These are phyloP conservation scores for Todiramphus saurophagus DNA, from an alignment of 2,113 vertebrate genomes.

Conservation along the genomic window DNA sequence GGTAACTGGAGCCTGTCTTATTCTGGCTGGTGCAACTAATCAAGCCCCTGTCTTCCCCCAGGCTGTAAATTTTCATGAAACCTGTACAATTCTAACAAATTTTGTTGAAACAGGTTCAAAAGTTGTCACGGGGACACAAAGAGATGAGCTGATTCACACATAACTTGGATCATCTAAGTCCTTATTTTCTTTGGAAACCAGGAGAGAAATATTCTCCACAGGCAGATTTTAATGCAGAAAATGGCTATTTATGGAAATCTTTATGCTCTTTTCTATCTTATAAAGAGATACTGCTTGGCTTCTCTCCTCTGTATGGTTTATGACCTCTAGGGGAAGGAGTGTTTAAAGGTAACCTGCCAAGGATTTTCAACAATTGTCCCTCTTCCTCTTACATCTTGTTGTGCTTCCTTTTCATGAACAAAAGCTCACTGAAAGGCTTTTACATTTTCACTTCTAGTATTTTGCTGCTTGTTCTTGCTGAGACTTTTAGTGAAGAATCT, in stretches of 20 bases:
- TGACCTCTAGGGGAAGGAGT: not conserved
- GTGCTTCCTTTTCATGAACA: not conserved
- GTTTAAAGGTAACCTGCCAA: not conserved
- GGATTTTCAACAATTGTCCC: not conserved
- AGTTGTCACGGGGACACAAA: not conserved
- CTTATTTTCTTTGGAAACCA: conserved; percentile 29
- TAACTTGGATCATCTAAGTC: not conserved
- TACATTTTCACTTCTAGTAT: not conserved
- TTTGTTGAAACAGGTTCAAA: conserved; percentile 28
- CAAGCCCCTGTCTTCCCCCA: not conserved
- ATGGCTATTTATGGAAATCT: conserved; percentile 34
- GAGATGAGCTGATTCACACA: not conserved
- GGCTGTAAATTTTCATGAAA: conserved; percentile 28
- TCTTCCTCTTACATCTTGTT: not conserved
- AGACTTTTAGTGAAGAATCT: not conserved
- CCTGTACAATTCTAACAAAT: not conserved
- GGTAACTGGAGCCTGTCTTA: not conserved
- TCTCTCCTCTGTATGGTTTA: not conserved
- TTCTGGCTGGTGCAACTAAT: not conserved
- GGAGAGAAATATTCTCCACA: not conserved
- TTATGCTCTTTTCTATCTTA: not conserved
- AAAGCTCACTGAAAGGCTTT: not conserved
- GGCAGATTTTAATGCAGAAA: conserved; percentile 1
- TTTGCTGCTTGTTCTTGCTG: not conserved
- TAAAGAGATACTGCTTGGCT: not conserved